Evolutionary conservation across 2,113 vertebrate species (phyloP).

Genomic region (Chitala chitala): DNA sequence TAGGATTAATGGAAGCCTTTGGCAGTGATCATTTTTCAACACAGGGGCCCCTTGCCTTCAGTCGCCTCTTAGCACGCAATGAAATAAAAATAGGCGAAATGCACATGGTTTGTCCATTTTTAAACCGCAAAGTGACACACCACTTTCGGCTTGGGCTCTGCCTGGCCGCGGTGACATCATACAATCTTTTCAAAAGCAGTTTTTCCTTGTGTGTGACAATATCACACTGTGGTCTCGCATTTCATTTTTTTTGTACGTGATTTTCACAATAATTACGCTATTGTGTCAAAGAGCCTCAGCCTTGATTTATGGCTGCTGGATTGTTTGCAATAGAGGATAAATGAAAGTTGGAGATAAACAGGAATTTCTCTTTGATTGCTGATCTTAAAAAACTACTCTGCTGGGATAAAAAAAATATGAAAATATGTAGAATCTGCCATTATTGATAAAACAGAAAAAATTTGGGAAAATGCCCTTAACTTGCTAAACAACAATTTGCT

Average conservation of each 20-base stretch:
- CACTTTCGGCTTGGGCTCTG: neutral
- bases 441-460: too few species aligned
- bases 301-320: neutral
- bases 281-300: neutral
- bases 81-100: neutral
- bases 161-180: neutral
- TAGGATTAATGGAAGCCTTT: neutral
- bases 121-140: neutral
- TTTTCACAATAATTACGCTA: too few species aligned
- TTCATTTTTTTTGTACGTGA: too few species aligned
- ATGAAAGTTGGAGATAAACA: neutral
- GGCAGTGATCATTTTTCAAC: neutral
- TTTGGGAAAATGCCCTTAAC: too few species aligned
- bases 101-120: neutral
- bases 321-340: neutral
- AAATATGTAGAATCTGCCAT: too few species aligned
- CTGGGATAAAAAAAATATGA: neutral
- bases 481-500: too few species aligned
- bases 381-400: neutral
- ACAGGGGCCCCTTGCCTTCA: neutral
- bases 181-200: too few species aligned
- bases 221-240: neutral
- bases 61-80: constrained; percentile 6
- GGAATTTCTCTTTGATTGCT: neutral
- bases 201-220: neutral